Base-by-base conservation (phyloP, 2,888 invertebrate genomes). In the Cinara cedri region DNA sequence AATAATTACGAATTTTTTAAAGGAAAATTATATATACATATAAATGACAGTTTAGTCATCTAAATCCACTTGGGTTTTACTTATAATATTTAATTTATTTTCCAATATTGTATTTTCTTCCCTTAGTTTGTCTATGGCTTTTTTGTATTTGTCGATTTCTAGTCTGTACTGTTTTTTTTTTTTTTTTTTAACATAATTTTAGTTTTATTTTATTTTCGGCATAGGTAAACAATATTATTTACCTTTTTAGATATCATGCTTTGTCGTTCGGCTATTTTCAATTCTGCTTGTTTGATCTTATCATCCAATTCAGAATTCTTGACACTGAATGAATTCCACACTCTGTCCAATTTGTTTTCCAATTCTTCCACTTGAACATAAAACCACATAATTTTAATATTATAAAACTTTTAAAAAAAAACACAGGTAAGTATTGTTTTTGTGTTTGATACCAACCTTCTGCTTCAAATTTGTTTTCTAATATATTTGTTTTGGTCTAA, bases 51-150 rank as follows among this genome's bases (percentile, higher is more conserved):
- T 3, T 24, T 6, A 46, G 8, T 46, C 4, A 0, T 49, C 16
- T n/a, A 10, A 49, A 16, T 49, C 1, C 49, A 26, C 44, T 24
- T 13, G 24, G 6, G 55, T 14, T 9, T 72, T 72, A 34, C 34
- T 34, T 1, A 62, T 34, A 24, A 72, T 19, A 19, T 19, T 21
- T 62, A 72, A n/a, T 1, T 72, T 62, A 19, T 72, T 72, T 14
- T 44, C 24, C 14, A 72, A 62, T 10, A 62, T 1, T 19, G 6
- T 14, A 6, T 72, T 62, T 62, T 72, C 62, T 9, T 34, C 16
- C 4, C 34, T 49, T 1, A 60, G 49, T 49, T 62, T 62, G 16
- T 62, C 11, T 49, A 62, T 72, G 1, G 26, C 13, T 19, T 49
- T 26, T 62, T 51, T 34, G 34, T 60, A 62, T 4, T 49, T 21